Evolutionary conservation across 2,888 invertebrate genomes (phyloP).

Genomic region (Crossocerus cetratus): DNA sequence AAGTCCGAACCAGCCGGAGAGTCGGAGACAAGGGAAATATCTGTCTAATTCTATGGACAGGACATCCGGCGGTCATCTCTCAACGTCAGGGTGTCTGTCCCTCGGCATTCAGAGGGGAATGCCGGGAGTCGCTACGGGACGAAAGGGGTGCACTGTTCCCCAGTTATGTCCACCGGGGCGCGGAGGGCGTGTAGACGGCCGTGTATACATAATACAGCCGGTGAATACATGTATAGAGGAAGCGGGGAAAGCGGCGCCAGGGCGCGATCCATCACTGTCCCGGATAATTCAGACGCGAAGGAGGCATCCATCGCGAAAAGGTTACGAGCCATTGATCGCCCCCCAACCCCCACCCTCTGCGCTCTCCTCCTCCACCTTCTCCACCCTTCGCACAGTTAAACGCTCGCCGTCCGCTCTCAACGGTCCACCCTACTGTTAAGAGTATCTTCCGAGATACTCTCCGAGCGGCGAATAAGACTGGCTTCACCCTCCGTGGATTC

Average conservation of each 20-base stretch:
- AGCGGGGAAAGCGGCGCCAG: slow-evolving; percentile 31
- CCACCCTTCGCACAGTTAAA: slow-evolving; percentile 21
- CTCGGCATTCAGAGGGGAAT: slow-evolving; percentile 35
- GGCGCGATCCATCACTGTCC: slow-evolving; percentile 66
- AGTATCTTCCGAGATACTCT: too few relatives aligned
- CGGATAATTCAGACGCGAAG: slow-evolving; percentile 59
- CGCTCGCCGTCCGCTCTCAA: slow-evolving; percentile 5
- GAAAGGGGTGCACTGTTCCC: slow-evolving; percentile 38
- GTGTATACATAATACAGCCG: slow-evolving; percentile 30
- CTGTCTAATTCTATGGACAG: slow-evolving; percentile 25
- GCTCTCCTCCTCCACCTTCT: neutral
- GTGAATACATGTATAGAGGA: slow-evolving; percentile 26
- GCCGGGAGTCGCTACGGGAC: slow-evolving; percentile 30
- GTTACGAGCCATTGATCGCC: slow-evolving; percentile 59
- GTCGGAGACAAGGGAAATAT: neutral
- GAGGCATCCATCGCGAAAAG: slow-evolving; percentile 50
- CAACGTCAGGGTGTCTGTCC: slow-evolving; percentile 37
- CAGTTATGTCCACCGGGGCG: slow-evolving; percentile 44
- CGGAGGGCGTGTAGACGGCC: slow-evolving; percentile 27
- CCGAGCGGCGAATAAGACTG: too few relatives aligned
- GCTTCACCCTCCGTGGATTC: too few relatives aligned
- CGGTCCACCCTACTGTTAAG: neutral
- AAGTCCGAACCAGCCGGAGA: too few relatives aligned
- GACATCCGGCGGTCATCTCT: slow-evolving; percentile 29
- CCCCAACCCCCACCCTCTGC: too few relatives aligned